phyloP scores from a whole-genome alignment of 2,888 invertebrate species.

The Zygogramma bicolorata region DNA sequence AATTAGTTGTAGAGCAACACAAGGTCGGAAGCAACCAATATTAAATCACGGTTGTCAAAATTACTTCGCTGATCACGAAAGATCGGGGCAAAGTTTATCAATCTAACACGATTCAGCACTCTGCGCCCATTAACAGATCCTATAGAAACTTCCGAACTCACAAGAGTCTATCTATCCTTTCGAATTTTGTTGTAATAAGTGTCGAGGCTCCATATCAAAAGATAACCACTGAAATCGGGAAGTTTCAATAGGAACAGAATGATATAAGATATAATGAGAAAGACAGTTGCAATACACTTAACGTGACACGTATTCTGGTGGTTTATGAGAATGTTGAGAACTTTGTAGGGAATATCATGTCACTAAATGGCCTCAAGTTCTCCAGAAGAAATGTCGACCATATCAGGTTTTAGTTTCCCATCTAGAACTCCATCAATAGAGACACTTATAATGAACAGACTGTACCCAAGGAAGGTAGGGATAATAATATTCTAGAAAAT shows the following conservation, averaged over 20 bases:
- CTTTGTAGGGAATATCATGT: too few relatives aligned
- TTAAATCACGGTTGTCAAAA: conserved; percentile 20
- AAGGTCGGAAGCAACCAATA: conserved; percentile 3
- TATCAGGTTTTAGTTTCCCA: too few relatives aligned
- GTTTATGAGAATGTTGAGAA: too few relatives aligned
- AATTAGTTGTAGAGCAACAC: not conserved
- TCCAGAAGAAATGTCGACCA: too few relatives aligned
- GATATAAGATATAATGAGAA: not conserved
- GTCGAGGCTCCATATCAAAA: conserved; percentile 1
- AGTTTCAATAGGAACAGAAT: not conserved
- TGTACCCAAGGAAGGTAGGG: too few relatives aligned
- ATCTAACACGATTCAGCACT: conserved; percentile 30
- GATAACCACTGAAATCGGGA: not conserved
- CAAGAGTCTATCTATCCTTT: conserved; percentile 20
- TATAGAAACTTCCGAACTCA: conserved; percentile 23
- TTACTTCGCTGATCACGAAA: conserved; percentile 27
- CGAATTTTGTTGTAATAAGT: conserved; percentile 12
- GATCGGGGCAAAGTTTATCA: conserved; percentile 25
- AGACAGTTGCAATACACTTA: not conserved
- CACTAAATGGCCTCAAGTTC: too few relatives aligned
- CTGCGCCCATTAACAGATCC: conserved; percentile 26
- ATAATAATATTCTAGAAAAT: too few relatives aligned
- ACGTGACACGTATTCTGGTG: too few relatives aligned
- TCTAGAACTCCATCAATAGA: too few relatives aligned
- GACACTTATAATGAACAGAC: too few relatives aligned